Evolutionary conservation across 2,797 vertebrate genomes (phyloP).

Genomic region (Poeciliopsis presidionis): DNA sequence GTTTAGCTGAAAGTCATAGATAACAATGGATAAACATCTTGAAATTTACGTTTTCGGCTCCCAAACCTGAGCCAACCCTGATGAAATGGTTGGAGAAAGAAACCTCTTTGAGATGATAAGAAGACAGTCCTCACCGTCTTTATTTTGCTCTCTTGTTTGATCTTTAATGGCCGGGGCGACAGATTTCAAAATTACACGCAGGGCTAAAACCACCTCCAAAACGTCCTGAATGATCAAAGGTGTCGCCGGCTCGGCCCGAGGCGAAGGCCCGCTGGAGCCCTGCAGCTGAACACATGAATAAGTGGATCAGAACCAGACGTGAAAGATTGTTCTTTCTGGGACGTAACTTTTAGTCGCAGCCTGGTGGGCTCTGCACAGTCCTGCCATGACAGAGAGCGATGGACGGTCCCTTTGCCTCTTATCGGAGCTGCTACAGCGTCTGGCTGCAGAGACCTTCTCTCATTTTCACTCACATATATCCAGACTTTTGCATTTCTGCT

Average conservation of each 20-base stretch:
- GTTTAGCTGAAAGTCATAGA: not conserved
- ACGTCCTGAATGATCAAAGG: constrained; percentile 1
- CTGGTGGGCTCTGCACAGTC: constrained; percentile 43
- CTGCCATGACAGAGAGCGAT: constrained; percentile 66
- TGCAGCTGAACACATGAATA: constrained; percentile 63
- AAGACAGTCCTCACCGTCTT: not conserved
- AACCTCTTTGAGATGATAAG: not conserved
- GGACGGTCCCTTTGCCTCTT: constrained; percentile 67
- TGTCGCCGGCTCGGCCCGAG: not conserved
- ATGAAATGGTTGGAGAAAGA: not conserved
- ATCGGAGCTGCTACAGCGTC: constrained; percentile 68
- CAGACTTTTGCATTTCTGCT: not conserved
- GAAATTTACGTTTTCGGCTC: not conserved
- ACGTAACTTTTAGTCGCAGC: constrained; percentile 61
- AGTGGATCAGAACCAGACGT: constrained; percentile 59
- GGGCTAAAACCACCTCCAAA: not conserved
- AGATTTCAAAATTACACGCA: not conserved
- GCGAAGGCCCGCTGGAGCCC: constrained; percentile 40
- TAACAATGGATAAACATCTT: not conserved
- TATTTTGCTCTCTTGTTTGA: not conserved
- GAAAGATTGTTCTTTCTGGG: constrained; percentile 63
- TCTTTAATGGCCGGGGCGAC: not conserved
- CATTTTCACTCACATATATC: constrained; percentile 19
- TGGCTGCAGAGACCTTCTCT: constrained; percentile 57
- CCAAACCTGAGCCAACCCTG: not conserved